These are phyloP conservation scores for Drosophila baimaii DNA, from an alignment of 1,140 invertebrate species.

Conservation along the genomic window DNA sequence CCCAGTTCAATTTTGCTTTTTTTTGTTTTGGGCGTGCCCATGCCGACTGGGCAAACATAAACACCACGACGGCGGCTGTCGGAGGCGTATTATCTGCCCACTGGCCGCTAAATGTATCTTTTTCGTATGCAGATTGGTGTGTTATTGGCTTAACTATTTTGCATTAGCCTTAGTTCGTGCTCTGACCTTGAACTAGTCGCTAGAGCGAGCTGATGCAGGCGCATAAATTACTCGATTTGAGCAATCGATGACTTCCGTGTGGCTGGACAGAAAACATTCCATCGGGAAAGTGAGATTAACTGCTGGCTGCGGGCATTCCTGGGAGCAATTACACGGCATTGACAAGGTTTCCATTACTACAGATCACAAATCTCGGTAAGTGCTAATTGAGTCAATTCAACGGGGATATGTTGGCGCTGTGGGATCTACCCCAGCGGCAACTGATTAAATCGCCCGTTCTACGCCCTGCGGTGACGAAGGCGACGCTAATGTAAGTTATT, in stretches of 20 bases:
- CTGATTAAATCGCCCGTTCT: slow-evolving; percentile 13
- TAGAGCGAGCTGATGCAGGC: slow-evolving; percentile 34
- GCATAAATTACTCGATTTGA: slow-evolving; percentile 42
- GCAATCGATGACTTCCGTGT: slow-evolving; percentile 37
- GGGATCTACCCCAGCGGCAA: slow-evolving; percentile 3
- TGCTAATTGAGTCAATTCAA: slow-evolving; percentile 39
- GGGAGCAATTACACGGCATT: slow-evolving; percentile 32
- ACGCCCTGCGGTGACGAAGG: slow-evolving; percentile 13
- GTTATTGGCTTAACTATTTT: slow-evolving; percentile 50
- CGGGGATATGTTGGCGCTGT: slow-evolving; percentile 17
- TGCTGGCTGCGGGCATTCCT: slow-evolving; percentile 35
- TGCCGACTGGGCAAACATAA: slow-evolving; percentile 25
- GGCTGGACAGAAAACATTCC: slow-evolving; percentile 26
- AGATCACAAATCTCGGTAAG: slow-evolving; percentile 9
- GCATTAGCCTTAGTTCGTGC: slow-evolving; percentile 50
- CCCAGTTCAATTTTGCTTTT: neutral
- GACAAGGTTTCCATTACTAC: slow-evolving; percentile 30
- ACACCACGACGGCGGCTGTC: slow-evolving; percentile 24
- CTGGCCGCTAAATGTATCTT: slow-evolving; percentile 31
- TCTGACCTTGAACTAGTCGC: slow-evolving; percentile 72
- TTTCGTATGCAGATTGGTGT: slow-evolving; percentile 46
- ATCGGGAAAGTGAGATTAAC: slow-evolving; percentile 19
- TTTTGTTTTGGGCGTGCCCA: slow-evolving; percentile 25
- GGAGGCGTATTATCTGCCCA: slow-evolving; percentile 32
- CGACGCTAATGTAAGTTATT: slow-evolving; percentile 25